Conservation (phyloP, 2,113 vertebrate genomes). For the Corvus cornix region DNA sequence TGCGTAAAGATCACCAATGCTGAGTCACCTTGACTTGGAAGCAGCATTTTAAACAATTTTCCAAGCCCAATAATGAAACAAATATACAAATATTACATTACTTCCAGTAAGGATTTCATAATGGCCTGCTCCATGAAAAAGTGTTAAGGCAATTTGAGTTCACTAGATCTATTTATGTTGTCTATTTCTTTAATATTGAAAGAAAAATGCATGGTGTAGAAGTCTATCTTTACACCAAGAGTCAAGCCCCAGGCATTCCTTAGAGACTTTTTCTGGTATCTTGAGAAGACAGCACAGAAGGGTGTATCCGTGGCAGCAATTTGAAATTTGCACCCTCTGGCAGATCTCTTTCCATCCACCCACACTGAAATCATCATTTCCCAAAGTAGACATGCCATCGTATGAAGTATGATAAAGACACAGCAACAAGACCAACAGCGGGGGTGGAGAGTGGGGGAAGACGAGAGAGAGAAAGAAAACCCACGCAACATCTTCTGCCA, state of each 20-base stretch:
- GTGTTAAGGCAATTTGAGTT: conserved; percentile 22
- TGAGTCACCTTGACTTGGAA: not conserved
- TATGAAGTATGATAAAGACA: not conserved
- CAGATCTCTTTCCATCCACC: conserved; percentile 44
- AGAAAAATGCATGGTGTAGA: not conserved
- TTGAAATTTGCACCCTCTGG: conserved; percentile 57
- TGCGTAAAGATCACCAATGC: not conserved
- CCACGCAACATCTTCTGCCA: not conserved
- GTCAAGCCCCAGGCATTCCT: conserved; percentile 50
- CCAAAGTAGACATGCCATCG: conserved; percentile 9
- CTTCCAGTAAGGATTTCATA: not conserved
- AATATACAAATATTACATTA: not conserved
- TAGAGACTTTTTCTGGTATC: conserved; percentile 48
- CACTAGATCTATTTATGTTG: not conserved
- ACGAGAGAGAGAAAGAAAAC: not conserved
- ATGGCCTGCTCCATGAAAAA: not conserved
- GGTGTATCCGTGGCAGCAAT: conserved; percentile 43
- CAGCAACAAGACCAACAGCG: not conserved
- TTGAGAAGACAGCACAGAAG: conserved; percentile 44
- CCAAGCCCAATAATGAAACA: not conserved
- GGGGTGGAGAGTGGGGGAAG: not conserved
- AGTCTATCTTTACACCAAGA: conserved; percentile 7
- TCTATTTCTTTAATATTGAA: not conserved
- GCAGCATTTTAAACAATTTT: not conserved
- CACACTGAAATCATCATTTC: conserved; percentile 54